Conservation (phyloP, 2,888 invertebrate genomes). For the Hirtodrosophila alboralis region DNA sequence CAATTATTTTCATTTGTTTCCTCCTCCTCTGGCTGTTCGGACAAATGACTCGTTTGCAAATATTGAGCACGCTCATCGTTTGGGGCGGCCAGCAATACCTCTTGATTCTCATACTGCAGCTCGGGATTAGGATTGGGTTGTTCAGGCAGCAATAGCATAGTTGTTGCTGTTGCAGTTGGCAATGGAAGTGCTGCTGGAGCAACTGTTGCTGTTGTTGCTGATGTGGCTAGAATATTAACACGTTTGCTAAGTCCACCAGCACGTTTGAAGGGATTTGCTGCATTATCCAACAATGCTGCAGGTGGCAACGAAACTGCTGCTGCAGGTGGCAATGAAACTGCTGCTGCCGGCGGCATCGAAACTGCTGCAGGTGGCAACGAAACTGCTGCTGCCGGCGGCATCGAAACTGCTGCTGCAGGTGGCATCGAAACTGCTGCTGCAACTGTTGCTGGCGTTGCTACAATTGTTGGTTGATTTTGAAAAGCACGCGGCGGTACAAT, state of each 20-base stretch:
- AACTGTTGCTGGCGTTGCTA: background rate
- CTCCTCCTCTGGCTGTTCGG: slow-evolving; percentile 84
- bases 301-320: slow-evolving; percentile 22
- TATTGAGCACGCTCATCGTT: slow-evolving; percentile 90
- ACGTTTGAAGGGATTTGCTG: slow-evolving; percentile 82
- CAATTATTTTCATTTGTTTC: slow-evolving; percentile 65
- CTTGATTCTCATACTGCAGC: slow-evolving; percentile 85
- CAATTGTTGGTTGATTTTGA: slow-evolving; percentile 55
- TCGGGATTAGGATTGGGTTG: slow-evolving; percentile 84
- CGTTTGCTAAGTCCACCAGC: slow-evolving; percentile 73
- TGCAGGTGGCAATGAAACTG: slow-evolving; percentile 41
- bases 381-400: slow-evolving; percentile 3
- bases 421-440: slow-evolving; percentile 58
- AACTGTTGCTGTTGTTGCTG: slow-evolving; percentile 57
- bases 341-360: slow-evolving; percentile 41
- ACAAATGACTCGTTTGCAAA: slow-evolving; percentile 90
- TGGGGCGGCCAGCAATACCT: slow-evolving; percentile 85
- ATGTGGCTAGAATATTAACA: slow-evolving; percentile 83
- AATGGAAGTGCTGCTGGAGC: slow-evolving; percentile 6
- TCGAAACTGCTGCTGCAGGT: slow-evolving; percentile 51
- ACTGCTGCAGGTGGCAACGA: background rate
- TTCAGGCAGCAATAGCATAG: slow-evolving; percentile 18
- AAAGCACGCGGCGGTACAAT: slow-evolving; percentile 68
- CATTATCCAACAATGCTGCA: slow-evolving; percentile 13
- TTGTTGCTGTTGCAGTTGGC: slow-evolving; percentile 6